These are phyloP conservation scores for Xanthia icteritia DNA, from an alignment of 2,888 invertebrate species.

Conservation along the genomic window DNA sequence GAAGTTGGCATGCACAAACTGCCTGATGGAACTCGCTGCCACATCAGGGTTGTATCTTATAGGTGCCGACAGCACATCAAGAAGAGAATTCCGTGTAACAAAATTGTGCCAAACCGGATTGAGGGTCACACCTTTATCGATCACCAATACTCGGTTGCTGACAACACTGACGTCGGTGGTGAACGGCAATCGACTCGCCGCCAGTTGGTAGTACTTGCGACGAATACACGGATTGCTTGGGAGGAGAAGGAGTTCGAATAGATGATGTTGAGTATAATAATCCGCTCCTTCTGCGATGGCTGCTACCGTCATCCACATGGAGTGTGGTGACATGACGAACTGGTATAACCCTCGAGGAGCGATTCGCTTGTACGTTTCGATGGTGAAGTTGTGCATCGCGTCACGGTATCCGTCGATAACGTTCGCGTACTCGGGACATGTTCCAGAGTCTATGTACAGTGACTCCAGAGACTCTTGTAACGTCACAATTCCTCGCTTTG, in stretches of 20 bases:
- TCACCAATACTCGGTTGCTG: slow-evolving; percentile 41
- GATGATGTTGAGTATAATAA: slow-evolving; percentile 40
- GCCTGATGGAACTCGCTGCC: slow-evolving; percentile 38
- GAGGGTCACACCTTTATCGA: slow-evolving; percentile 38
- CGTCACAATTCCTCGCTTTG: slow-evolving; percentile 40
- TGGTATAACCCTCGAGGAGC: slow-evolving; percentile 39
- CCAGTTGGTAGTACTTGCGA: slow-evolving; percentile 51
- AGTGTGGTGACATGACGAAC: slow-evolving; percentile 52
- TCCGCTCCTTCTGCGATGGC: slow-evolving; percentile 61
- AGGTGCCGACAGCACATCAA: slow-evolving; percentile 49
- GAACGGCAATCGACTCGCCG: slow-evolving; percentile 30
- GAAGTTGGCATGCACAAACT: slow-evolving; percentile 14
- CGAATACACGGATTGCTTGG: slow-evolving; percentile 53
- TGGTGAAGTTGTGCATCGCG: slow-evolving; percentile 54
- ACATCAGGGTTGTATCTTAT: slow-evolving; percentile 30
- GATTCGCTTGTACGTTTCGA: slow-evolving; percentile 40
- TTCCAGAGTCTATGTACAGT: slow-evolving; percentile 1
- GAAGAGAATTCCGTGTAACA: slow-evolving; percentile 38
- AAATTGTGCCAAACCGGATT: slow-evolving; percentile 49
- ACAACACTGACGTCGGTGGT: slow-evolving; percentile 23
- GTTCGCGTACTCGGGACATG: slow-evolving; percentile 42
- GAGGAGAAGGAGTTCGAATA: slow-evolving; percentile 50
- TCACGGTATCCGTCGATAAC: slow-evolving; percentile 34
- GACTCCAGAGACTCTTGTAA: slow-evolving; percentile 36
- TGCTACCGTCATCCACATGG: slow-evolving; percentile 59